A percentile compares a stretch with the other conserved stretches of the same genome.
These are phyloP conservation scores for Turritopsis rubra DNA, from an alignment of 30 jellyfish, hydroid and myxozoan species.

Conservation along the genomic window DNA sequence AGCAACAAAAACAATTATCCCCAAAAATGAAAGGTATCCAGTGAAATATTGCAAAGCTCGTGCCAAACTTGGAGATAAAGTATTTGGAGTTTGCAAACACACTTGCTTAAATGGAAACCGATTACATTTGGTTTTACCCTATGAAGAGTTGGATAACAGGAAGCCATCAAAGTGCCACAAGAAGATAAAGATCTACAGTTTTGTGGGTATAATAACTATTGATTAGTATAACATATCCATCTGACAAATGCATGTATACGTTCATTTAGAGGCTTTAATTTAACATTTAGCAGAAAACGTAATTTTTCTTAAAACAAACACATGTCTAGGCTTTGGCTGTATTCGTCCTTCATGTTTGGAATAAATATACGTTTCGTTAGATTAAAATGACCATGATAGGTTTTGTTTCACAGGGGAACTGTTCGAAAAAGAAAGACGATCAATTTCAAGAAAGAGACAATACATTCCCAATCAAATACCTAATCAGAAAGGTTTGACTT, in stretches of 20 bases:
- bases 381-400: neutral
- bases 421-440: neutral
- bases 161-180: neutral
- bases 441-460: neutral
- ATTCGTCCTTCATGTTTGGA: too few species aligned
- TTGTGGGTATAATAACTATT: neutral
- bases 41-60: neutral
- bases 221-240: neutral
- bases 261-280: too few species aligned
- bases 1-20: slow-evolving; percentile 1
- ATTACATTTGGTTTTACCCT: neutral
- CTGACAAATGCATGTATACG: too few species aligned
- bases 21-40: neutral
- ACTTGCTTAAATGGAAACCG: neutral
- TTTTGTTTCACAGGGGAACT: neutral
- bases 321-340: too few species aligned
- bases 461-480: neutral
- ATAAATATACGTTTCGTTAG: neutral
- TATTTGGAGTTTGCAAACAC: slow-evolving; percentile 15
- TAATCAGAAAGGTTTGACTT: neutral
- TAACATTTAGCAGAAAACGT: neutral
- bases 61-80: slow-evolving; percentile 3
- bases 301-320: neutral
- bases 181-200: neutral
- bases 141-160: neutral